Evolutionary conservation across 2,797 vertebrate species (phyloP).

Genomic region (Odontamblyopus lacepedii): DNA sequence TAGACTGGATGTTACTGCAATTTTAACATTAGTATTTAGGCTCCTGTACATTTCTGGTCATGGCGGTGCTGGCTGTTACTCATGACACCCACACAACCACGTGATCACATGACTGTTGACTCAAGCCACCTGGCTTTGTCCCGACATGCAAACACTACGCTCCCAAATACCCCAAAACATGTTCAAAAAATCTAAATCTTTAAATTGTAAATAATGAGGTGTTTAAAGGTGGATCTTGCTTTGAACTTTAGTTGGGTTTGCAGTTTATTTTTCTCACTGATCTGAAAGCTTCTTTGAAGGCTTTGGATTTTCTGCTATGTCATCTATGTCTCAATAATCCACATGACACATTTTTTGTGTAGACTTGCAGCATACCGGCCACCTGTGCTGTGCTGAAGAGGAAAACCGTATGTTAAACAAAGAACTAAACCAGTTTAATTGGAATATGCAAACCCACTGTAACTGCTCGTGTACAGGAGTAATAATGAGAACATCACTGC

Average conservation of each 20-base stretch:
- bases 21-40: not conserved
- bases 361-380: not conserved
- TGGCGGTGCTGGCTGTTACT: slow-evolving; percentile 34
- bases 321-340: not conserved
- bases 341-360: not conserved
- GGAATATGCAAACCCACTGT: not conserved
- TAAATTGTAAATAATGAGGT: not conserved
- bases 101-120: slow-evolving; percentile 25
- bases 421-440: not conserved
- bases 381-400: not conserved
- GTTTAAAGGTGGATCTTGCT: not conserved
- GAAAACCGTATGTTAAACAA: too few species aligned
- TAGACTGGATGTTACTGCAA: not conserved
- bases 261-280: not conserved
- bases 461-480: not conserved
- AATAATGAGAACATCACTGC: not conserved
- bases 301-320: not conserved
- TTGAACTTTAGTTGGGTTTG: not conserved
- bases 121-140: not conserved
- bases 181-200: not conserved
- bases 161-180: not conserved
- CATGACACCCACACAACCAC: slow-evolving; percentile 24
- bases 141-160: not conserved
- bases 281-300: not conserved
- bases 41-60: not conserved